These are phyloP conservation scores for Leiothrix lutea DNA, from an alignment of 2,113 vertebrate genomes.

Conservation along the genomic window DNA sequence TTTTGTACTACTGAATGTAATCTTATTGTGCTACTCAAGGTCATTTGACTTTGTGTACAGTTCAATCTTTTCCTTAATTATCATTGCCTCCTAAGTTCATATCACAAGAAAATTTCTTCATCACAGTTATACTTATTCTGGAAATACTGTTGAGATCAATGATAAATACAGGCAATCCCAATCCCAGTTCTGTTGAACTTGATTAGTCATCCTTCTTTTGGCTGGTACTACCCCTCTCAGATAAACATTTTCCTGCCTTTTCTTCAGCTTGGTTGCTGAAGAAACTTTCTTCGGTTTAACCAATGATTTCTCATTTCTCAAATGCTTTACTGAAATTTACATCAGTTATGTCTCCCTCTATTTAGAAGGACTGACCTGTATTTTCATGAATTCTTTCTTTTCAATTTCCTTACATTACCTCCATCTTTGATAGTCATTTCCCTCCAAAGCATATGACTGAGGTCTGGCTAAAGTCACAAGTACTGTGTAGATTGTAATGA, in stretches of 20 bases:
- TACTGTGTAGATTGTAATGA: background rate
- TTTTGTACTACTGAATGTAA: constrained; percentile 18
- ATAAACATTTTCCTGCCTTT: background rate
- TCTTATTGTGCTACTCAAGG: background rate
- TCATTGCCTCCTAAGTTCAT: background rate
- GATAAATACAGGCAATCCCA: background rate
- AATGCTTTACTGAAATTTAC: background rate
- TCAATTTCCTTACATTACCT: background rate
- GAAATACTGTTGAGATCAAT: background rate
- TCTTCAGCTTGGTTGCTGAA: background rate
- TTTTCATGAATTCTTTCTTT: background rate
- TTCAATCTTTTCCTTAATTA: constrained; percentile 37
- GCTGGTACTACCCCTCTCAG: background rate
- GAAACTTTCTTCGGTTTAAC: background rate
- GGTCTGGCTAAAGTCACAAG: background rate
- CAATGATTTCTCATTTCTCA: background rate
- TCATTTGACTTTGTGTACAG: constrained; percentile 5
- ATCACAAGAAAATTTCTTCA: background rate
- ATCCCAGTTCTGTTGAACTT: background rate
- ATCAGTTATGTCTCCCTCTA: background rate
- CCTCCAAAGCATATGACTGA: background rate
- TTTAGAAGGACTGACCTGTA: background rate
- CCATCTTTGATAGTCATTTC: background rate
- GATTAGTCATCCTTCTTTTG: background rate
- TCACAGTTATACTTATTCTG: background rate